Base-by-base conservation (phyloP, 2,113 vertebrate genomes). In the Hippocampus guttulatus region DNA sequence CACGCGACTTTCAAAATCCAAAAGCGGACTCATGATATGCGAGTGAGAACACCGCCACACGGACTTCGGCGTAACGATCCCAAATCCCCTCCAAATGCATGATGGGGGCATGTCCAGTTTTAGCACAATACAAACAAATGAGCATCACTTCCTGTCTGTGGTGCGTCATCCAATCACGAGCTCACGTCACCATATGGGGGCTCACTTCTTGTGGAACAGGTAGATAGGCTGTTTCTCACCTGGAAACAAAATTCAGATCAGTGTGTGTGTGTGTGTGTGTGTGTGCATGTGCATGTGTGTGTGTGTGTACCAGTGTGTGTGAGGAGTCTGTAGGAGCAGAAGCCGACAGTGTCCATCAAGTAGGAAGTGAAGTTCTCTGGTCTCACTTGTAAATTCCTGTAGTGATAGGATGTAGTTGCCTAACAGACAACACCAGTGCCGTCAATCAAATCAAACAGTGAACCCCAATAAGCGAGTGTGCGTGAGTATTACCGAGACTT, bases 331-430 rank as follows among this genome's bases (percentile, higher is more conserved):
- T 95, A 95, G 33, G 93, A 94, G 81, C 84, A 91, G 90, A 96
- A 96, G 49, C 95, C 95, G 21, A 95, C 91, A 10, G 87, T 91
- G n/a, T 93, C 90, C 0, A 91, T 93, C 79, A 95, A 92, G 78
- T 92, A 94, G 1, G 87, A 87, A 61, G 84, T 93, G 90, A 95
- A 96, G 70, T 92, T 91, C 33, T 95, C 95, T 0, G 95, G 95
- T 80, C 90, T 90, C 77, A 96, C 78, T 38, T 91, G 82, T 63
- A 96, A 87, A 71, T 76, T 89, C 69, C 88, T 87, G 87, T 88
- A 96, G 76, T 93, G 92, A 67, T 80, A 92, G 60, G 82, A 90
- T 11, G 85, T 95, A 0, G 84, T 81, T 64, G 93, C 93, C 95
- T 96, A 70, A 52, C n/a, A 41, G 51, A 73, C 73, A 70, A 52